Base-by-base conservation (phyloP, 2,797 vertebrate species). In the Anisognathus igniventris region DNA sequence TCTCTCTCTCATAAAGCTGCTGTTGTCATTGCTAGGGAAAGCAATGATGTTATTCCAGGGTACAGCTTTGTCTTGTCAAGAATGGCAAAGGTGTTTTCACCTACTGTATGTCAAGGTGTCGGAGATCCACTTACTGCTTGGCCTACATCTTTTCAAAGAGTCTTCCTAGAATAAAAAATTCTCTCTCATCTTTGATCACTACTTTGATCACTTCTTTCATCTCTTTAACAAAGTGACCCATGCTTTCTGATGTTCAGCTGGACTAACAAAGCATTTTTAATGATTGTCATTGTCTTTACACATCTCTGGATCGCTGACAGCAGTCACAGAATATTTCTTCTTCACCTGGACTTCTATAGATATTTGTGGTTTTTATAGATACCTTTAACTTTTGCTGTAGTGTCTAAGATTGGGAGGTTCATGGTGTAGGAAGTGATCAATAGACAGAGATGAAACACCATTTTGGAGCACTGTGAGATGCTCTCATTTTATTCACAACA, bases 51-150 rank as follows among this genome's bases (percentile, higher is more conserved):
- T 74, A 83, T 88, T 80, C 45, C 47, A 78, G 31, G 12, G 18
- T 33, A 65, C 28, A 71, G 23, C 61, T 90, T 65, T 90, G 54
- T 88, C 79, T 90, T 88, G 35, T 83, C 75, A 91, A 86, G 44
- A 45, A 48, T 72, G 70, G 68, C 62, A 94, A 91, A 89, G 68
- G 72, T 86, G 35, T 86, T 95, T 91, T 86, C 56, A 86, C 58
- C 73, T 78, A 33, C 40, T 75, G 45, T 30, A 39, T 62, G 31
- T 78, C 79, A 78, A 83, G 40, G 60, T 56, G 27, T 60, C 60
- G 61, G 57, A 89, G 53, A 86, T 82, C 21, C 9, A 30, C 40
- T 92, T 62, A 51, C 20, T 68, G 20, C 37, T 81, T 86, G 78
- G 60, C 66, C 65, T 73, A 91, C 56, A 75, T 78, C 31, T 88